Evolutionary conservation across 2,113 vertebrate species (phyloP), one percentile per base, ranked within the genome.

Genomic region (Ophiodon elongatus): DNA sequence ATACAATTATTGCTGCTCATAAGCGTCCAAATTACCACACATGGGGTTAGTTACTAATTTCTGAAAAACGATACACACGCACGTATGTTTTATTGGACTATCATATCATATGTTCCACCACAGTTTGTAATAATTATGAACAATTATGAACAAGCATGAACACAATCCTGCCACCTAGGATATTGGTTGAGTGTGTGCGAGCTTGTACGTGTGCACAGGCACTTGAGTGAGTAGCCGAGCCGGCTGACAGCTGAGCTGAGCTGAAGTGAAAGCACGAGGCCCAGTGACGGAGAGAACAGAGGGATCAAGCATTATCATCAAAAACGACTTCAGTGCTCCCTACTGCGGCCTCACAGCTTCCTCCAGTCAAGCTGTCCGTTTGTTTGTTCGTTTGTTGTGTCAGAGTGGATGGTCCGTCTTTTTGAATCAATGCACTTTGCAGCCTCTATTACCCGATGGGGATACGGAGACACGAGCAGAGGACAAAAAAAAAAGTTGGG

Each of bases 221-320:
- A 76, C 68, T 79, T 57, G 76, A 76, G 67, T 85, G 87, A 81
- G 72, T 71, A 75, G 80, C 76, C 63, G 27, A 63, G 79, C 50
- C 14, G 57, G 75, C 73, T 84, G 91, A 87, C 86, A 86, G 83
- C 80, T 91, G 82, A 88, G 83, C 82, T 62, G 85, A 91, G 73
- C 80, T 73, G 80, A 90, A 83, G 79, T 78, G 79, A 91, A 89
- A 86, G 88, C 79, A 65, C 23, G 78, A 88, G 81, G 78, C 85
- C 76, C 33, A 21, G 83, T 83, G 86, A 89, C 83, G 68, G 80
- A 69, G 79, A 84, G 82, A 91, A 87, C 84, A 79, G 79, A 84
- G 79, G 82, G 88, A 90, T 92, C 79, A 85, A 83, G 79, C 82
- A 79, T 87, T 85, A 84, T 89, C 89, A 92, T 93, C 85, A 90